Conservation (phyloP, 2,113 vertebrate species). For the Poeciliopsis occidentalis region DNA sequence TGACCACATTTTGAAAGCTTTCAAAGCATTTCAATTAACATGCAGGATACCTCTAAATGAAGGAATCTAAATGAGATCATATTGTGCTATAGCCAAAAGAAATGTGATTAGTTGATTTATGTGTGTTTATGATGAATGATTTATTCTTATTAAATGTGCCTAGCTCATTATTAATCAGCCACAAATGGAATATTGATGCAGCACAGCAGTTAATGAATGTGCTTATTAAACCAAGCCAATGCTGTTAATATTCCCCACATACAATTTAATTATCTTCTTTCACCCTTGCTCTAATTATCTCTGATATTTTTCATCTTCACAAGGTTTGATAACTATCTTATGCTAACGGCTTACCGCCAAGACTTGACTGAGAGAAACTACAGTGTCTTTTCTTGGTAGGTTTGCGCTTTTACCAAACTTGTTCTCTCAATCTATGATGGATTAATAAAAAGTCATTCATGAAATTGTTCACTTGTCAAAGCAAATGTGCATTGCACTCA, state of each 20-base stretch:
- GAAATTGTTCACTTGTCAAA: background rate
- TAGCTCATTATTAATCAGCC: constrained; percentile 69
- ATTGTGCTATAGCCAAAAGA: constrained; percentile 70
- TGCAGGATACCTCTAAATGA: constrained; percentile 56
- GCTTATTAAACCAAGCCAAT: constrained; percentile 65
- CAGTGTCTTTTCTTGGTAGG: background rate
- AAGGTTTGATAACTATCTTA: constrained; percentile 67
- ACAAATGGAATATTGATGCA: constrained; percentile 68
- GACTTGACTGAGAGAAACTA: constrained; percentile 42
- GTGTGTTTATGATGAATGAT: constrained; percentile 75
- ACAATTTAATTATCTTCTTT: constrained; percentile 73
- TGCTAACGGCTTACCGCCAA: constrained; percentile 57
- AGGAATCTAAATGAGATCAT: constrained; percentile 69
- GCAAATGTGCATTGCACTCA: background rate
- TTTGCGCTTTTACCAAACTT: background rate
- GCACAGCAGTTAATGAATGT: constrained; percentile 68
- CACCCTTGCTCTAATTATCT: constrained; percentile 66
- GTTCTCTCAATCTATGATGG: background rate
- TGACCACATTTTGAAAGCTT: constrained; percentile 69
- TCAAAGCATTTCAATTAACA: constrained; percentile 76
- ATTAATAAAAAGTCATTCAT: background rate
- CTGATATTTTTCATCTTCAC: constrained; percentile 73
- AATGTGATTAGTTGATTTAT: constrained; percentile 69
- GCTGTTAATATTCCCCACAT: constrained; percentile 61
- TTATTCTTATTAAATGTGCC: constrained; percentile 70